A percentile compares a stretch with the other conserved stretches of the same genome.
These are phyloP conservation scores for Myanophis thanlyinensis DNA, from an alignment of 2,113 vertebrate genomes.

Conservation along the genomic window DNA sequence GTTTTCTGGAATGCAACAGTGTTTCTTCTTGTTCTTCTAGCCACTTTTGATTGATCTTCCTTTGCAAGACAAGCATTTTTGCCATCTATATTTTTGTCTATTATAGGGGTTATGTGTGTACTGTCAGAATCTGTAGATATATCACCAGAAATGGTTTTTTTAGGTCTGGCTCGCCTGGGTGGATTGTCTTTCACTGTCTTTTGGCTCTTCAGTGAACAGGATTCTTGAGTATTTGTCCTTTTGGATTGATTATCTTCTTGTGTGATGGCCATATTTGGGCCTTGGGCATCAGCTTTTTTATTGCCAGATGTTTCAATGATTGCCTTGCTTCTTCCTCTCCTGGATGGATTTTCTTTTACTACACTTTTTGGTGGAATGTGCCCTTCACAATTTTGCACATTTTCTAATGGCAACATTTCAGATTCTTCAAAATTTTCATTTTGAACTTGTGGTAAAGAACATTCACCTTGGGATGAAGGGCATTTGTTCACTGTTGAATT, in stretches of 20 bases:
- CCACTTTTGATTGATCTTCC: not conserved
- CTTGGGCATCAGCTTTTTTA: not conserved
- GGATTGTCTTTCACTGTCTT: not conserved
- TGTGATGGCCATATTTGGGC: not conserved
- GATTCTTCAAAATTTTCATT: not conserved
- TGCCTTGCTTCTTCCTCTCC: not conserved
- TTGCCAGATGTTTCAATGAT: not conserved
- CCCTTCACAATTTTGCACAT: not conserved
- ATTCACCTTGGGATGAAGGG: not conserved
- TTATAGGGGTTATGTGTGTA: not conserved
- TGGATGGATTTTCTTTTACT: fast-evolving
- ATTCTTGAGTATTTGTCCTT: not conserved
- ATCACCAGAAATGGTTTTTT: not conserved
- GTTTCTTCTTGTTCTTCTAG: not conserved
- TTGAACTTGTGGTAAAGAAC: fast-evolving
- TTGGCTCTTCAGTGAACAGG: not conserved
- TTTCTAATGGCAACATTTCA: not conserved
- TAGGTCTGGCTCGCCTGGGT: not conserved
- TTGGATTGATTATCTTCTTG: slow-evolving; percentile 5
- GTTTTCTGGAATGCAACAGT: not conserved
- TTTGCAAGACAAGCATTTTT: not conserved
- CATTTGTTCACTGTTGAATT: not conserved
- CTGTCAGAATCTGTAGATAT: not conserved
- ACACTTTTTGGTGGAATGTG: not conserved
- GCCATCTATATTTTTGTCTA: not conserved